Evolutionary conservation across 1,140 invertebrate species (phyloP).

Genomic region (Scaptomyza montana): DNA sequence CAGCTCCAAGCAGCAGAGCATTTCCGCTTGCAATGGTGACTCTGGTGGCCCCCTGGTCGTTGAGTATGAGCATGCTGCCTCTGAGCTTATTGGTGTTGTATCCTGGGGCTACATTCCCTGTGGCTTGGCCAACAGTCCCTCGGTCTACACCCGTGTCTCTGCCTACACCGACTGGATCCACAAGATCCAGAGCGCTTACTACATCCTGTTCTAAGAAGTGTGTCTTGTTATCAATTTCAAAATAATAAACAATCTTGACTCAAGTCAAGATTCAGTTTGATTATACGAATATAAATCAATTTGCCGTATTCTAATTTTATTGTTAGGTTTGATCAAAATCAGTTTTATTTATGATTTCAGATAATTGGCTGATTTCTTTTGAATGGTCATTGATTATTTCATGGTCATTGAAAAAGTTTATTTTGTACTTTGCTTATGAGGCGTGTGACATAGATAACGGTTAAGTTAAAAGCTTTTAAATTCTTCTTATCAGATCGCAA

Average conservation of each 20-base stretch:
- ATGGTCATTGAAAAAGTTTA: not conserved
- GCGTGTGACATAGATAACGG: not conserved
- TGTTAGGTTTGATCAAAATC: not conserved
- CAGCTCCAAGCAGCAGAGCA: constrained; percentile 85
- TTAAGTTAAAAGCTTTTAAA: not conserved
- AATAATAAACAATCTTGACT: constrained; percentile 7
- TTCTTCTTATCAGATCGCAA: not conserved
- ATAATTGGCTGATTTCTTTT: not conserved
- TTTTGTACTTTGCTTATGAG: not conserved
- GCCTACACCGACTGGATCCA: constrained; percentile 84
- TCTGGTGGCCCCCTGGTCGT: constrained; percentile 87
- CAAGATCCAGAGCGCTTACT: constrained; percentile 58
- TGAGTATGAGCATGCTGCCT: constrained; percentile 48
- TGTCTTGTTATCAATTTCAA: not conserved
- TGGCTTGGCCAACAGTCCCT: constrained; percentile 86
- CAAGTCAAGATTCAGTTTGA: too few relatives aligned
- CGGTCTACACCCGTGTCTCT: constrained; percentile 89
- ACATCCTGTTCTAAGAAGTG: constrained; percentile 57
- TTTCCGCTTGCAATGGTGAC: constrained; percentile 87
- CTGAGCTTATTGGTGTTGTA: constrained; percentile 87
- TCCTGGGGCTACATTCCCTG: constrained; percentile 91
- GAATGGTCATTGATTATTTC: not conserved
- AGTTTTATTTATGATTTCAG: not conserved
- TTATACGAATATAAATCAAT: not conserved
- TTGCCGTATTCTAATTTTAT: not conserved